Conservation (phyloP, 2,113 vertebrate species). For the Cromileptes altivelis region DNA sequence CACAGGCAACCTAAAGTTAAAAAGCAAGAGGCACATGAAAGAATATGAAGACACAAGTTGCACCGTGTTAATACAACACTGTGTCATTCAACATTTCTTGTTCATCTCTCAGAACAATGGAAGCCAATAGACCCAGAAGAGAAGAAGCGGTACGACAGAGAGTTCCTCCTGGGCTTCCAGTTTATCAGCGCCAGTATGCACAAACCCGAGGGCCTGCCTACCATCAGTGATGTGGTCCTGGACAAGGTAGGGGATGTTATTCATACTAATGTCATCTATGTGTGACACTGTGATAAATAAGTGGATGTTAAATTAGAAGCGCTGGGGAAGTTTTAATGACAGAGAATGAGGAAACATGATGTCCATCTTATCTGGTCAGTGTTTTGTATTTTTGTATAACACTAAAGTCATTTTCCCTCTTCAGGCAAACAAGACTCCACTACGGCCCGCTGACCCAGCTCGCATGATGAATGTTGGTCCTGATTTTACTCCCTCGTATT, state of each 20-base stretch:
- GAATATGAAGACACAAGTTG: no score
- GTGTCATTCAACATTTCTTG: constrained; percentile 17
- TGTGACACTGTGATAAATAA: neutral
- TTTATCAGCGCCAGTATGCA: constrained; percentile 94
- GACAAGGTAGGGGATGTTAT: constrained; percentile 89
- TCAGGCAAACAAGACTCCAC: constrained; percentile 94
- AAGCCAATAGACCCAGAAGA: constrained; percentile 94
- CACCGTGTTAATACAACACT: no score
- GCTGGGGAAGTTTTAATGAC: neutral
- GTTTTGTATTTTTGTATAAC: neutral
- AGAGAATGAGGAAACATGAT: neutral
- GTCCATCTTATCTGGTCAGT: neutral
- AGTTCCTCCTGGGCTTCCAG: constrained; percentile 95
- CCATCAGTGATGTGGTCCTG: constrained; percentile 94
- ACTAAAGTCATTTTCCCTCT: neutral
- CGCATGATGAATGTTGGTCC: constrained; percentile 92
- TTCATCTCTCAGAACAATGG: constrained; percentile 89
- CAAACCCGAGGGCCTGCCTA: constrained; percentile 94
- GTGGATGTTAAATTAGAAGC: neutral
- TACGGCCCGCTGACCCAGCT: constrained; percentile 88
- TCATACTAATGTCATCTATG: neutral
- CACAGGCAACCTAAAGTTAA: neutral
- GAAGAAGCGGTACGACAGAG: constrained; percentile 95
- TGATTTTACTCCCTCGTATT: constrained; percentile 95
- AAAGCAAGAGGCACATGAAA: neutral